phyloP scores from a whole-genome alignment of 2,113 vertebrate genomes.

The Pongo pygmaeus region DNA sequence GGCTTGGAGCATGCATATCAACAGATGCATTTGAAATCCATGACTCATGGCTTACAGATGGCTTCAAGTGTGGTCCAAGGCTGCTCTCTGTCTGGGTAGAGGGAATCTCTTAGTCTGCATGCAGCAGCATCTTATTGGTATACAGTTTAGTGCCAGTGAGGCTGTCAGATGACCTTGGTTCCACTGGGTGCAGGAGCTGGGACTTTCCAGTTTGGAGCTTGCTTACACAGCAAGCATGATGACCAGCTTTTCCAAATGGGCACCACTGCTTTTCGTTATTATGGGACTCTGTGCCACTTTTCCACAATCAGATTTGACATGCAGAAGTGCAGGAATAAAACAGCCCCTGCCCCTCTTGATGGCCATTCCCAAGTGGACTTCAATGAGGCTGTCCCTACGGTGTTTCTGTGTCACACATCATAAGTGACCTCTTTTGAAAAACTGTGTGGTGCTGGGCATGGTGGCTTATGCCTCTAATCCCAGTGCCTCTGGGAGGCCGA shows the following conservation, averaged over 20 bases:
- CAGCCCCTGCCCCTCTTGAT: rapidly evolving
- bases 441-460: too few species aligned
- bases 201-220: neutral
- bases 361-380: rapidly evolving
- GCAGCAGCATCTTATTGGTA: neutral
- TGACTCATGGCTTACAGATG: neutral
- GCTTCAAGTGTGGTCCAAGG: neutral
- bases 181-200: rapidly evolving
- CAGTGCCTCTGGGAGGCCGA: too few species aligned
- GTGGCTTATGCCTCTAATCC: too few species aligned
- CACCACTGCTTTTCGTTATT: rapidly evolving
- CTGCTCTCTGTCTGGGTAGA: neutral
- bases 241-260: neutral
- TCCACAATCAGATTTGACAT: rapidly evolving
- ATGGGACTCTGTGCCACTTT: neutral
- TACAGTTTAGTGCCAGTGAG: neutral
- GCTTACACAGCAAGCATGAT: rapidly evolving
- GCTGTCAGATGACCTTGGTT: neutral
- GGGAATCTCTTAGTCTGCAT: neutral
- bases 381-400: neutral
- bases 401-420: neutral
- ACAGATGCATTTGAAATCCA: neutral
- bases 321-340: neutral
- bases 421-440: neutral
- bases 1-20: neutral